A percentile compares a stretch with the other conserved stretches of the same genome.
Conservation (phyloP, 2,888 invertebrate genomes). For the Acanthosepion esculentum region DNA sequence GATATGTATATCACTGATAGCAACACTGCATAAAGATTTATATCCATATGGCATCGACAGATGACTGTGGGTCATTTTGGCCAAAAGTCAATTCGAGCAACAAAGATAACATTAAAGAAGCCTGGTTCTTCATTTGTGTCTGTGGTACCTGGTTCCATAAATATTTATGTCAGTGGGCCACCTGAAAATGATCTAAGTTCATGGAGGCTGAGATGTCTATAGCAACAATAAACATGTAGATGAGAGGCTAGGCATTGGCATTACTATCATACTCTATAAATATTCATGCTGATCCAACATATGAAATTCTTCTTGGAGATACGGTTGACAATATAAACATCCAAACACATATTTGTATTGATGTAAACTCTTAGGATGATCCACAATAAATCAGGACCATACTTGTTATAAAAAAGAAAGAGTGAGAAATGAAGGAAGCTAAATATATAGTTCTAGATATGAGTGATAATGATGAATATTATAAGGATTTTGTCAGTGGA, state of each 20-base stretch:
- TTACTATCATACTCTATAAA: neutral
- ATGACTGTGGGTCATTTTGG: neutral
- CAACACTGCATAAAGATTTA: neutral
- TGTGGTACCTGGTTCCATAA: neutral
- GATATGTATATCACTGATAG: neutral
- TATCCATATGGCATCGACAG: neutral
- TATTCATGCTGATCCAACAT: neutral
- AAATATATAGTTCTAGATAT: too few relatives aligned
- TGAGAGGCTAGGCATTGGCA: neutral
- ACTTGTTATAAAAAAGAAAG: too few relatives aligned
- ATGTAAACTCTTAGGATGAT: neutral
- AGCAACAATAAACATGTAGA: neutral
- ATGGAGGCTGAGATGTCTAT: neutral
- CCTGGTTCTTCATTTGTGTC: neutral
- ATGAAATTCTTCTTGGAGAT: neutral
- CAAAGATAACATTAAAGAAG: neutral
- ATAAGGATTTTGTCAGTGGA: too few relatives aligned
- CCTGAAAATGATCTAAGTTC: constrained; percentile 20
- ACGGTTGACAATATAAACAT: neutral
- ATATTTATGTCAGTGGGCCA: constrained; percentile 33
- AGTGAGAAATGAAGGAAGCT: too few relatives aligned
- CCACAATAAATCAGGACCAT: neutral
- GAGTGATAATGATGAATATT: too few relatives aligned
- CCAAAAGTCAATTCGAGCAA: neutral
- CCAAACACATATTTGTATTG: neutral